phyloP scores from a whole-genome alignment of 1,140 invertebrate species.

The Ladona fulva region DNA sequence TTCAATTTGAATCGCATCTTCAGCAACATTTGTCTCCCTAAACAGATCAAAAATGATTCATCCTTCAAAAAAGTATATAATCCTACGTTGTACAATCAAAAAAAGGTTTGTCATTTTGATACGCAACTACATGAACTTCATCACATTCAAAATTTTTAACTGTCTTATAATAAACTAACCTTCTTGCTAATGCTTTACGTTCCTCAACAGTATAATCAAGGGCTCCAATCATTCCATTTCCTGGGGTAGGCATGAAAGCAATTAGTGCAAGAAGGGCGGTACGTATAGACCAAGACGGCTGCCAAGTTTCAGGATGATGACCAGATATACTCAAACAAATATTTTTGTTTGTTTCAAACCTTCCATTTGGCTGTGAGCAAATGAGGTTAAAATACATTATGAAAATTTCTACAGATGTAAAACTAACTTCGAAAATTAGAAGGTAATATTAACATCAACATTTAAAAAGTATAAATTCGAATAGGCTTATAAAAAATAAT shows the following conservation, averaged over 20 bases:
- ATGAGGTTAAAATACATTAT: conserved; percentile 22
- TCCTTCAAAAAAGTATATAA: neutral
- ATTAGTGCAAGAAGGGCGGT: conserved; percentile 88
- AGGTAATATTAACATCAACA: conserved; percentile 4
- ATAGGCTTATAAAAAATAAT: no score
- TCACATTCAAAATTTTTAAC: neutral
- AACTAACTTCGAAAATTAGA: neutral
- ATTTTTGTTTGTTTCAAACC: conserved; percentile 91
- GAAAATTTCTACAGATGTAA: neutral
- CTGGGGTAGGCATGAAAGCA: conserved; percentile 86
- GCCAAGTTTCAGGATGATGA: conserved; percentile 96
- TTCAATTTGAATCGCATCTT: neutral
- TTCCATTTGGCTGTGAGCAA: conserved; percentile 73
- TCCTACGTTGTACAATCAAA: neutral
- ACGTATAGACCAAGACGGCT: conserved; percentile 92
- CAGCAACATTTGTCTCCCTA: neutral
- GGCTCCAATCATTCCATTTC: conserved; percentile 81
- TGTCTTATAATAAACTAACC: conserved; percentile 38
- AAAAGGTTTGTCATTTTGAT: neutral
- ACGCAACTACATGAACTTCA: neutral
- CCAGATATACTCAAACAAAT: conserved; percentile 95
- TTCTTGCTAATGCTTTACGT: conserved; percentile 68
- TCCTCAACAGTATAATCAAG: conserved; percentile 80
- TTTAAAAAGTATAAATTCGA: conserved; percentile 1
- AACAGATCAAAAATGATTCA: neutral